Conservation (phyloP, 2,113 vertebrate species). For the Prionailurus viverrinus region DNA sequence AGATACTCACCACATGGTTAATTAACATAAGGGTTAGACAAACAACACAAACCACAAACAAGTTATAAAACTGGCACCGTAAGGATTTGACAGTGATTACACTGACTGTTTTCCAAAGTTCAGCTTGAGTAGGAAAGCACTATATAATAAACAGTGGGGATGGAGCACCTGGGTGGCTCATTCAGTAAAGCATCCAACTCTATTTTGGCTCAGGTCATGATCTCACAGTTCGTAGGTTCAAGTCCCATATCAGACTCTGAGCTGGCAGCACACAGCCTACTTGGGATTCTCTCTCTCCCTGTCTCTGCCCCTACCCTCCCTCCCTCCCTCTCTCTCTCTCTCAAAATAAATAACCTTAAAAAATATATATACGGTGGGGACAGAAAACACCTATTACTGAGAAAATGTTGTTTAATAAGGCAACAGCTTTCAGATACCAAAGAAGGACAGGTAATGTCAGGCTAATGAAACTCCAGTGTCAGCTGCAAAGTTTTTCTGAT, state of each 20-base stretch:
- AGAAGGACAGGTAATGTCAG: neutral
- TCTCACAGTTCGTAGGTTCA: no score
- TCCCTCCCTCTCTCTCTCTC: no score
- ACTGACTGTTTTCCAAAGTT: constrained; percentile 22
- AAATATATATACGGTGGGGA: neutral
- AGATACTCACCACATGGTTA: neutral
- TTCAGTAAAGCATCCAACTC: no score
- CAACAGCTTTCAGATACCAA: neutral
- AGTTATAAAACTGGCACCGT: constrained; percentile 2
- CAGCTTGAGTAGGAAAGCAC: neutral
- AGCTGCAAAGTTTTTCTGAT: neutral
- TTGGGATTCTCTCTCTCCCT: no score
- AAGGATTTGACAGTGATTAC: neutral
- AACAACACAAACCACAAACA: constrained; percentile 13
- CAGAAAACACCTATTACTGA: neutral
- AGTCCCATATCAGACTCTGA: no score
- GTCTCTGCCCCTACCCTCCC: no score
- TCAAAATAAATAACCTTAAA: no score
- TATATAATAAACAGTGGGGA: neutral
- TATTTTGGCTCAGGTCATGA: no score
- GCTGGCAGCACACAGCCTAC: no score
- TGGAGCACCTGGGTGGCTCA: no score
- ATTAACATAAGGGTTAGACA: constrained; percentile 6
- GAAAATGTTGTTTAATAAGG: neutral
- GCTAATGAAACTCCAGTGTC: neutral